These are phyloP conservation scores for Ypsolopha sequella DNA, from an alignment of 2,888 invertebrate genomes.

Conservation along the genomic window DNA sequence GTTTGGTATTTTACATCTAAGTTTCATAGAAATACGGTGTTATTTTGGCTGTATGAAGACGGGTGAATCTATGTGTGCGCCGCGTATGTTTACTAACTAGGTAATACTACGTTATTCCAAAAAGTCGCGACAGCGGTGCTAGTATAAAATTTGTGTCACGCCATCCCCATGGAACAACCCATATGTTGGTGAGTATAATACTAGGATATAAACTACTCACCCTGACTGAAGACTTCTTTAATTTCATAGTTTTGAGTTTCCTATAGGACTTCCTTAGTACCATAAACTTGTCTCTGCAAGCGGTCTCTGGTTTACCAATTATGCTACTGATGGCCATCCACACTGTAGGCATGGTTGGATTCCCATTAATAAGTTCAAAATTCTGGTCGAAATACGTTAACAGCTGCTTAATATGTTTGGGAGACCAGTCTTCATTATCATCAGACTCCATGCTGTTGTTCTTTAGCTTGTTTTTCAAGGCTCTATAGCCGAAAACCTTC, in stretches of 20 bases:
- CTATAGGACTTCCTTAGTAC: slow-evolving; percentile 51
- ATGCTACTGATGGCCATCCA: slow-evolving; percentile 32
- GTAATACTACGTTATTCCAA: no score
- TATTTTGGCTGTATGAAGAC: no score
- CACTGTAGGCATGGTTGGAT: slow-evolving; percentile 22
- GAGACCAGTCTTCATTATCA: slow-evolving; percentile 43
- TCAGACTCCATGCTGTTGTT: slow-evolving; percentile 30
- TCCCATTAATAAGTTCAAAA: slow-evolving; percentile 27
- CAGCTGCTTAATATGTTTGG: slow-evolving; percentile 42
- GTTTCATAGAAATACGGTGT: no score
- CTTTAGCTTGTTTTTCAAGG: slow-evolving; percentile 43
- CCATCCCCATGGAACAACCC: no score
- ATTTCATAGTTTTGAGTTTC: slow-evolving; percentile 47
- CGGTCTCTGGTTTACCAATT: slow-evolving; percentile 26
- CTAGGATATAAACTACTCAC: slow-evolving; percentile 13
- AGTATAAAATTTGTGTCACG: no score
- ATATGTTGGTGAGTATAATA: no score
- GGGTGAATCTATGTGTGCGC: no score
- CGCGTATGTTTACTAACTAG: no score
- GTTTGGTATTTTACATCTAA: no score
- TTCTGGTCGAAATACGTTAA: slow-evolving; percentile 37
- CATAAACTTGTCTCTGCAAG: slow-evolving; percentile 44
- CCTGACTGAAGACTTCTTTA: slow-evolving; percentile 40
- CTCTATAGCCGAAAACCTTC: slow-evolving; percentile 55
- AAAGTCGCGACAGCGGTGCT: no score